These are phyloP conservation scores for Brenthis daphne DNA, from an alignment of 2,888 invertebrate species.

Conservation along the genomic window DNA sequence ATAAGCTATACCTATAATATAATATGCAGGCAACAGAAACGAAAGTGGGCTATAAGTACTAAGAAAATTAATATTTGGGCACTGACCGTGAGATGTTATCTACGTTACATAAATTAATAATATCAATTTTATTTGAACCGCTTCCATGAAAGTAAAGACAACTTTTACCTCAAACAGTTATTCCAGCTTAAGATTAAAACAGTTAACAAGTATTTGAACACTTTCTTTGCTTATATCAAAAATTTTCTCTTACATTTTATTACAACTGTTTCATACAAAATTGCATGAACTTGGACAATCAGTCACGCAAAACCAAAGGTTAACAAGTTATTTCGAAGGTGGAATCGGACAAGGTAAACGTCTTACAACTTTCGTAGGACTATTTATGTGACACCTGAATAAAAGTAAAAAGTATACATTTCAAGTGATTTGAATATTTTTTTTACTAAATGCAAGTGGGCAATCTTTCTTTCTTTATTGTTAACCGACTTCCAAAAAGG, in stretches of 20 bases:
- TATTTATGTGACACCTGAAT: conserved; percentile 12
- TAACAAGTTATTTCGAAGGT: conserved; percentile 35
- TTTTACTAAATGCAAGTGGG: background rate
- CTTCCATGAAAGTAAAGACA: too few species aligned
- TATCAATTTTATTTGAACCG: too few species aligned
- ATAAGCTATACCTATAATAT: too few species aligned
- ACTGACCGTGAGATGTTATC: too few species aligned
- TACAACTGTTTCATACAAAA: background rate
- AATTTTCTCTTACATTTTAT: background rate
- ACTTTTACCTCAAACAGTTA: too few species aligned
- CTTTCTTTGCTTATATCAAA: background rate
- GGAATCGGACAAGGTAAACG: conserved; percentile 23
- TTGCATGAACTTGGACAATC: conserved; percentile 22
- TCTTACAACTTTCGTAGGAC: conserved; percentile 12
- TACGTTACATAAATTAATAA: too few species aligned
- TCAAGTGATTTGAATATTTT: background rate
- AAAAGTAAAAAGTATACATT: background rate
- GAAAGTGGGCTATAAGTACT: too few species aligned
- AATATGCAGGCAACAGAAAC: too few species aligned
- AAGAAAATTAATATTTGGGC: too few species aligned
- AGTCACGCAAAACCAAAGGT: conserved; percentile 31
- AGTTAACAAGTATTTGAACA: background rate
- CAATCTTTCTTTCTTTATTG: too few species aligned
- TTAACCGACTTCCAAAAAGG: too few species aligned
- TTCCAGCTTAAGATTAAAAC: background rate